Evolutionary conservation across 2,113 vertebrate species (phyloP).

Genomic region (Cercocebus atys): DNA sequence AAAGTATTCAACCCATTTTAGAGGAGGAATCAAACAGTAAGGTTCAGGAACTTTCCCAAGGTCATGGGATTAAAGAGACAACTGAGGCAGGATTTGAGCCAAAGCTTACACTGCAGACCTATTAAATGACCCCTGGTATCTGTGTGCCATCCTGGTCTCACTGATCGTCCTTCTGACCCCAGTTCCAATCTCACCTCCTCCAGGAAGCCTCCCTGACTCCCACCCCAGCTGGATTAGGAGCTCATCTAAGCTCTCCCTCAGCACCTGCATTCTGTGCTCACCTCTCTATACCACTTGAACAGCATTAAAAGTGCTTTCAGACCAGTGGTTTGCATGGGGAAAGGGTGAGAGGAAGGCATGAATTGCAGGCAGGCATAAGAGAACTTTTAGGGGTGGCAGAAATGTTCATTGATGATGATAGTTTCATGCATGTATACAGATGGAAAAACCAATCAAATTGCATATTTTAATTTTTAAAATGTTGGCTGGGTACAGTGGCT

Average conservation of each 20-base stretch:
- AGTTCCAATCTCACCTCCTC: not conserved
- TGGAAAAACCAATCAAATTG: not conserved
- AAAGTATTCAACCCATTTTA: not conserved
- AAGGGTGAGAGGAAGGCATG: not conserved
- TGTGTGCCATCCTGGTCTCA: not conserved
- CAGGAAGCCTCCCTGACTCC: not conserved
- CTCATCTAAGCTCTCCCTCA: not conserved
- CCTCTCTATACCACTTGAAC: not conserved
- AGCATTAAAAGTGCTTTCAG: not conserved
- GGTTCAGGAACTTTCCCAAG: not conserved
- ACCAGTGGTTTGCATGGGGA: not conserved
- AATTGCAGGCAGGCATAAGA: not conserved
- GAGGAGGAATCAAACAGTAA: conserved; percentile 41
- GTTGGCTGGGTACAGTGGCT: too few relatives aligned
- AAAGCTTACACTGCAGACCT: not conserved
- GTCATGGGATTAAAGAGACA: not conserved
- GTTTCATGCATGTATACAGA: not conserved
- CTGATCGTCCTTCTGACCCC: not conserved
- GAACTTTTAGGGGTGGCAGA: not conserved
- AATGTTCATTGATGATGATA: not conserved
- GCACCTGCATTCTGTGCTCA: not conserved
- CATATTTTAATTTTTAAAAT: not conserved
- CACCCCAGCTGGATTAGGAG: not conserved
- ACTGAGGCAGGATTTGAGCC: not conserved
- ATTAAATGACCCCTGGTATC: not conserved